Evolutionary conservation across 2,113 vertebrate species (phyloP), one percentile per base, ranked within the genome.

Genomic region (Takifugu flavidus): DNA sequence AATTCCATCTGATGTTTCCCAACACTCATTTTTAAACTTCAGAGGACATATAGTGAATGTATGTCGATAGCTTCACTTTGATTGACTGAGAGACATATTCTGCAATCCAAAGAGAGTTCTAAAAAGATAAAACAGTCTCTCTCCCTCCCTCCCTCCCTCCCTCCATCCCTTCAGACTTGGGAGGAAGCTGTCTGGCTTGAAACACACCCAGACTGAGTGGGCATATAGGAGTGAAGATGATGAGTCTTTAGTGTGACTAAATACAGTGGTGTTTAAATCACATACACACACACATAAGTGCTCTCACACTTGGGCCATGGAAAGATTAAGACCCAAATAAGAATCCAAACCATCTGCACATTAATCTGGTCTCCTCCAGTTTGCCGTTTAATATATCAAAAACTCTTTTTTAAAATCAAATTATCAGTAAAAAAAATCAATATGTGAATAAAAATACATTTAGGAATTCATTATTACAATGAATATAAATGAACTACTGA

Each of bases 241-340:
- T 80, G 82, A 80, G 86, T 83, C 57, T 70, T 77, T 70, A 78
- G 63, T 78, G 82, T 70, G 82, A 67, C 74, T 73, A 69, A 73
- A 73, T 54, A 73, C 54, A 81, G 82, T 75, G 79, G 79, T 25
- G 75, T 75, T 74, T 58, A 86, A 88, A 81, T 79, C 81, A 83
- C 82, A 75, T 57, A 57, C 52, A 72, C 20, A 10, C 45, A 62
- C 62, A 10, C 34, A 10, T 10, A 59, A 77, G 51, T 66, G 29
- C 63, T 73, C 53, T 20, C 20, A 20, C 20, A 20, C 20, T 20
- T 20, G 20, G 20, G 20, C 20, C 20, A 20, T 20, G 20, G 20
- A 20, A 20, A 20, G 20, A 20, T 20, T 20, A 20, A 20, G 20
- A 20, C 20, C 20, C 20, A 20, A 20, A 20, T 20, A 20, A 20